phyloP scores from a whole-genome alignment of 2,888 invertebrate genomes.

The Trachelus iudaicus region DNA sequence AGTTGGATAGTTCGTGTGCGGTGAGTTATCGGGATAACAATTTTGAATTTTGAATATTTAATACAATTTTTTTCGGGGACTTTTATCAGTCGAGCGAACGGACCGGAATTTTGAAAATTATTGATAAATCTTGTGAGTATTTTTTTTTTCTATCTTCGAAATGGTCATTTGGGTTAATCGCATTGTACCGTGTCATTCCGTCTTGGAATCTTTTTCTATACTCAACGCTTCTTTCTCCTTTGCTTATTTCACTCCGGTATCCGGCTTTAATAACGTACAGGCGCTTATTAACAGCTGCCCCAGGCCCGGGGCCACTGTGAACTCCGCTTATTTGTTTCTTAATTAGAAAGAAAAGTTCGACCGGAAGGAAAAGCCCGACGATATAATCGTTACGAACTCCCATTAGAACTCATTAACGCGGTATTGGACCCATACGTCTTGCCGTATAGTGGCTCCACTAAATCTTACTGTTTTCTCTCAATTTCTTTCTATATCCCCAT shows the following conservation, averaged over 20 bases:
- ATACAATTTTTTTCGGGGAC: constrained; percentile 5
- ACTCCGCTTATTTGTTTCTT: constrained; percentile 60
- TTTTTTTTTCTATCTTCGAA: too few relatives aligned
- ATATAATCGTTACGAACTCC: constrained; percentile 62
- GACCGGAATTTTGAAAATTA: too few relatives aligned
- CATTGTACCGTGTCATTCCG: too few relatives aligned
- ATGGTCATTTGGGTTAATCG: too few relatives aligned
- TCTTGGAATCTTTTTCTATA: constrained; percentile 18
- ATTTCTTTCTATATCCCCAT: constrained; percentile 25
- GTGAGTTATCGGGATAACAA: too few relatives aligned
- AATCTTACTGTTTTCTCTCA: constrained; percentile 29
- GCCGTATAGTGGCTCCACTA: constrained; percentile 22
- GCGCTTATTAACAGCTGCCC: constrained; percentile 51
- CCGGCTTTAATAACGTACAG: constrained; percentile 53
- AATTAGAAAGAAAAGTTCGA: constrained; percentile 63
- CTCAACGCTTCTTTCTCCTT: constrained; percentile 35
- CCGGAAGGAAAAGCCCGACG: constrained; percentile 47
- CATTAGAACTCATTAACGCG: constrained; percentile 63
- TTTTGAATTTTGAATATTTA: not conserved
- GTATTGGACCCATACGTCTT: constrained; percentile 62
- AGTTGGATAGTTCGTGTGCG: too few relatives aligned
- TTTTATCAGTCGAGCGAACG: not conserved
- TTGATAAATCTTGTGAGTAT: too few relatives aligned
- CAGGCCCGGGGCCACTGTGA: constrained; percentile 23
- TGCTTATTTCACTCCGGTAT: constrained; percentile 27